Evolutionary conservation across 2,797 vertebrate genomes (phyloP).

Genomic region (Leptatherina wallacei): DNA sequence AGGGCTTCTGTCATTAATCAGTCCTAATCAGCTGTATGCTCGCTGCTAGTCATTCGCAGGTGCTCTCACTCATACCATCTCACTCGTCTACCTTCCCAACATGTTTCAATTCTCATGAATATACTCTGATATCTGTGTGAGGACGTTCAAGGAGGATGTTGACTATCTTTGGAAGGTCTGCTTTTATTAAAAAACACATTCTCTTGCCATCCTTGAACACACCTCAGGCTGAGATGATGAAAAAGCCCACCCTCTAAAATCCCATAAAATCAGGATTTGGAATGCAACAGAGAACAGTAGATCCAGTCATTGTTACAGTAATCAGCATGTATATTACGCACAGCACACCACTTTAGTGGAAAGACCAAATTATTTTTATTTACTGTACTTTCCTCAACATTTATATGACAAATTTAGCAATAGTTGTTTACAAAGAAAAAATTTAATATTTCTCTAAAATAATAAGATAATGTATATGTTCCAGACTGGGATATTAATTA

Average conservation of each 20-base stretch:
- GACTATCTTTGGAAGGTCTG: conserved; percentile 45
- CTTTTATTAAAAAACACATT: conserved; percentile 42
- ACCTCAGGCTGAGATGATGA: neutral
- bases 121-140: neutral
- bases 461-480: too few species aligned
- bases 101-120: neutral
- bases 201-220: neutral
- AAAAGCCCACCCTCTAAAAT: neutral
- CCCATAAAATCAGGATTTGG: neutral
- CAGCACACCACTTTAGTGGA: neutral
- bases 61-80: neutral
- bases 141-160: conserved; percentile 3
- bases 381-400: neutral
- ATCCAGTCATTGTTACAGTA: neutral
- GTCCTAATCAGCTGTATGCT: conserved; percentile 18
- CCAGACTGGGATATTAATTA: too few species aligned
- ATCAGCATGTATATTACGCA: neutral
- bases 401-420: too few species aligned
- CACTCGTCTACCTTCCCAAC: neutral
- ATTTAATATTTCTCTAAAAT: too few species aligned
- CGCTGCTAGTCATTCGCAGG: neutral
- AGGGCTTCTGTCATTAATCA: conserved; percentile 29
- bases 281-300: neutral
- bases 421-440: too few species aligned
- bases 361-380: neutral